Conservation (phyloP, 2,888 invertebrate species). For the Latrodectus hesperus region DNA sequence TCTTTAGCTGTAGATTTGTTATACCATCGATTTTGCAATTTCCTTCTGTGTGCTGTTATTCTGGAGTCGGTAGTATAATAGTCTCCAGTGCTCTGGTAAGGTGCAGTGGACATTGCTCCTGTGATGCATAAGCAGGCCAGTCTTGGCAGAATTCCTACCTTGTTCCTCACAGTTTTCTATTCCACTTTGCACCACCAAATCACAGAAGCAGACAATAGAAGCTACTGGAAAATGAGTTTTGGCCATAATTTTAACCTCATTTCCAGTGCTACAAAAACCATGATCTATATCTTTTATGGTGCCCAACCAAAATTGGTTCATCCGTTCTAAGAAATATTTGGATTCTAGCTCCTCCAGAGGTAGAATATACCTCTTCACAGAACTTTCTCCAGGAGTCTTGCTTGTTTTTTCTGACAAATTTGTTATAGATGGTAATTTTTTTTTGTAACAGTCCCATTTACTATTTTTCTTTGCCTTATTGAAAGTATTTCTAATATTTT, state of each 20-base stretch:
- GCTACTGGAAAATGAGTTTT: background rate
- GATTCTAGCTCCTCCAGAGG: conserved; percentile 3
- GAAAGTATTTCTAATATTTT: background rate
- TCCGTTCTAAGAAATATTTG: background rate
- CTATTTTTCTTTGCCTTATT: background rate
- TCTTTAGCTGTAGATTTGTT: too few species aligned
- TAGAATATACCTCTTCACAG: too few species aligned
- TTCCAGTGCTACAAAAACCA: background rate
- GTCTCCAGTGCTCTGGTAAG: too few species aligned
- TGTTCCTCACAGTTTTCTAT: too few species aligned
- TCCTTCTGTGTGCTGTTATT: too few species aligned
- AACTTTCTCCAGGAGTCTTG: background rate
- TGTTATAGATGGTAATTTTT: background rate
- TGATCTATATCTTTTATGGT: background rate
- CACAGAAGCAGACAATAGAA: too few species aligned
- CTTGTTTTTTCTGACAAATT: background rate
- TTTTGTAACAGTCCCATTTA: background rate
- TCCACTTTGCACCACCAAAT: too few species aligned
- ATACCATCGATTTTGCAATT: too few species aligned
- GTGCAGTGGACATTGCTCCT: too few species aligned
- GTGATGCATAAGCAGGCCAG: too few species aligned
- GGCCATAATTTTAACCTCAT: background rate
- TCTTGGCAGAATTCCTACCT: too few species aligned
- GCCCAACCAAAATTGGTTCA: background rate
- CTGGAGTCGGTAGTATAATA: too few species aligned